phyloP scores from a whole-genome alignment of 2,113 vertebrate genomes.

The Amphiprion ocellaris region DNA sequence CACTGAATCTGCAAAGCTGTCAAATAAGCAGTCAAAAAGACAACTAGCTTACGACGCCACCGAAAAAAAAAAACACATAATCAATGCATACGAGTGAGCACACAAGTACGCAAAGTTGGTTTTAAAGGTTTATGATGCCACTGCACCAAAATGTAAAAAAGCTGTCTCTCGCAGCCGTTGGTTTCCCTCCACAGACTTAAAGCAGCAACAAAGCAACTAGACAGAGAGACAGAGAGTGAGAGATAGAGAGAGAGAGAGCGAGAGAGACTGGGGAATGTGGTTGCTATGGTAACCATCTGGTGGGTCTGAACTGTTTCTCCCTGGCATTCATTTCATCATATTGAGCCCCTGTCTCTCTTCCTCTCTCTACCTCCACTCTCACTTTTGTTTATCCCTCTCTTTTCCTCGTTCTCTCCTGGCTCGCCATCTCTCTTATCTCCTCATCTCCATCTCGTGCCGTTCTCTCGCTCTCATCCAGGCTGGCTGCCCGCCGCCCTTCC shows the following conservation, averaged over 20 bases:
- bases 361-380: constrained; percentile 57
- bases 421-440: constrained; percentile 63
- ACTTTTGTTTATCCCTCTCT: constrained; percentile 66
- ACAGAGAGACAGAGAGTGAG: constrained; percentile 59
- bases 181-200: constrained; percentile 76
- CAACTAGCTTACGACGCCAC: too few species aligned
- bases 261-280: constrained; percentile 76
- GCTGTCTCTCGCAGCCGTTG: constrained; percentile 56
- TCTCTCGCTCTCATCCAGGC: constrained; percentile 44
- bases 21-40: not conserved
- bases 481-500: constrained; percentile 4
- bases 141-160: constrained; percentile 78
- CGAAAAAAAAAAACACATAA: not conserved
- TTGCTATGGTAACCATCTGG: constrained; percentile 84
- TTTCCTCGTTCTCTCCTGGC: constrained; percentile 47
- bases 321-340: constrained; percentile 80
- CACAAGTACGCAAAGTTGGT: constrained; percentile 51
- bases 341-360: constrained; percentile 64
- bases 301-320: constrained; percentile 80
- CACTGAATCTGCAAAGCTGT: not conserved
- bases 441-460: constrained; percentile 54
- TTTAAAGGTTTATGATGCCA: constrained; percentile 58
- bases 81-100: constrained; percentile 6
- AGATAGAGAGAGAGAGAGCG: constrained; percentile 33
- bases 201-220: constrained; percentile 77